Evolutionary conservation across 2,888 invertebrate genomes (phyloP).

Genomic region (Baronia brevicornis): DNA sequence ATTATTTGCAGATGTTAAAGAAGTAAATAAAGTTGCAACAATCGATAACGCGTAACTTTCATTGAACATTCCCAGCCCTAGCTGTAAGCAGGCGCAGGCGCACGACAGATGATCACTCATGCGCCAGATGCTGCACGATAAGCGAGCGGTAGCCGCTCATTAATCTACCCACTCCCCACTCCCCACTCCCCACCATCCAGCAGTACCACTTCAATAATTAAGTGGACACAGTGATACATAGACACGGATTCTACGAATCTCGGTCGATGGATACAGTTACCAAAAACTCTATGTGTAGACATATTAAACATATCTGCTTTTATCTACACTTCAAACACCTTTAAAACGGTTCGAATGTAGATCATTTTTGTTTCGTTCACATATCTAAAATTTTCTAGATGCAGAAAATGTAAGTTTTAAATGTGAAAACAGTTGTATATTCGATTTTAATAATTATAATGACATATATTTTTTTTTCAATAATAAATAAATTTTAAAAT

Average conservation of each 20-base stretch:
- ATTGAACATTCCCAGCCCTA: slow-evolving; percentile 38
- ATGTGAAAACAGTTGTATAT: too few relatives aligned
- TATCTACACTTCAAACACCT: too few relatives aligned
- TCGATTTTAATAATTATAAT: too few relatives aligned
- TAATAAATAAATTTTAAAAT: too few relatives aligned
- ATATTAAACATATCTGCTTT: too few relatives aligned
- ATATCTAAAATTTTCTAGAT: too few relatives aligned
- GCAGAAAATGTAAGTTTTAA: too few relatives aligned
- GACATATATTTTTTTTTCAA: too few relatives aligned
- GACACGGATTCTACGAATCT: slow-evolving; percentile 51
- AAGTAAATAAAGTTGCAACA: too few relatives aligned
- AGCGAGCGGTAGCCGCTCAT: slow-evolving; percentile 72
- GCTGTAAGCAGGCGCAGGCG: slow-evolving; percentile 52
- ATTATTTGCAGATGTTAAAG: too few relatives aligned
- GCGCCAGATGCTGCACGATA: slow-evolving; percentile 71
- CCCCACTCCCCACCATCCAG: slow-evolving; percentile 28
- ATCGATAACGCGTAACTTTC: slow-evolving; percentile 13
- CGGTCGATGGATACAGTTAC: slow-evolving; percentile 28
- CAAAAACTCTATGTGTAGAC: not conserved
- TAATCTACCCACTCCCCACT: slow-evolving; percentile 67
- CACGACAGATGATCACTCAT: slow-evolving; percentile 76
- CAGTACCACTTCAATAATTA: slow-evolving; percentile 62
- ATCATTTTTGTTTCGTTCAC: too few relatives aligned
- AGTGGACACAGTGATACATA: slow-evolving; percentile 52
- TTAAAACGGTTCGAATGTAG: too few relatives aligned